Percentiles rank a stretch among this genome's conserved stretches.
Evolutionary conservation across 2,113 vertebrate species (phyloP).

Genomic region (Rhineura floridana): DNA sequence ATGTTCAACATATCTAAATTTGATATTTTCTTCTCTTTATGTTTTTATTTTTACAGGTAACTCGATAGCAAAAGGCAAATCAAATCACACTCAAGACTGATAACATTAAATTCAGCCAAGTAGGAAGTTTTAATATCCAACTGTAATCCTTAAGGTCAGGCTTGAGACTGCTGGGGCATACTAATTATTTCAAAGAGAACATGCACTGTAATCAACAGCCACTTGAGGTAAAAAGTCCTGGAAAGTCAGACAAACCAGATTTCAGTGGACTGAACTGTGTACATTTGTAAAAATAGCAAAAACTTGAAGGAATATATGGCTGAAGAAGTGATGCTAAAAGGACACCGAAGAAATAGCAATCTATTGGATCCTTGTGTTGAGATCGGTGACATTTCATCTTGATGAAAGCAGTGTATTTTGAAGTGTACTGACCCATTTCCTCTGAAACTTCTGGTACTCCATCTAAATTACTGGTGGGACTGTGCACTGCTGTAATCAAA

Average conservation of each 20-base stretch:
- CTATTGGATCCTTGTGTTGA: slow-evolving; percentile 41
- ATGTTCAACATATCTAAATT: slow-evolving; percentile 32
- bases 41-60: slow-evolving; percentile 76
- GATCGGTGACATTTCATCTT: slow-evolving; percentile 58
- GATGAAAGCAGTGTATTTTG: slow-evolving; percentile 56
- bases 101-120: slow-evolving; percentile 49
- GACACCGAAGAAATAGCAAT: slow-evolving; percentile 58
- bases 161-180: slow-evolving; percentile 66
- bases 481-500: slow-evolving; percentile 63
- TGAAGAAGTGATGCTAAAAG: slow-evolving; percentile 47
- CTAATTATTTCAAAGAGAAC: slow-evolving; percentile 63
- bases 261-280: slow-evolving; percentile 66
- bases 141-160: slow-evolving; percentile 65
- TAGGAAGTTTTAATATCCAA: slow-evolving; percentile 60
- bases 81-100: slow-evolving; percentile 65
- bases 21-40: slow-evolving; percentile 69
- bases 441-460: slow-evolving; percentile 50
- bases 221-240: slow-evolving; percentile 66
- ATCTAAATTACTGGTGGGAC: slow-evolving; percentile 63
- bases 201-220: slow-evolving; percentile 59
- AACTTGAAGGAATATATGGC: slow-evolving; percentile 60
- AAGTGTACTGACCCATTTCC: slow-evolving; percentile 52
- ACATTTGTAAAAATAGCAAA: slow-evolving; percentile 65
- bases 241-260: slow-evolving; percentile 60
- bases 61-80: slow-evolving; percentile 74